Conservation (phyloP, 2,113 vertebrate species). For the Brienomyrus brachyistius region DNA sequence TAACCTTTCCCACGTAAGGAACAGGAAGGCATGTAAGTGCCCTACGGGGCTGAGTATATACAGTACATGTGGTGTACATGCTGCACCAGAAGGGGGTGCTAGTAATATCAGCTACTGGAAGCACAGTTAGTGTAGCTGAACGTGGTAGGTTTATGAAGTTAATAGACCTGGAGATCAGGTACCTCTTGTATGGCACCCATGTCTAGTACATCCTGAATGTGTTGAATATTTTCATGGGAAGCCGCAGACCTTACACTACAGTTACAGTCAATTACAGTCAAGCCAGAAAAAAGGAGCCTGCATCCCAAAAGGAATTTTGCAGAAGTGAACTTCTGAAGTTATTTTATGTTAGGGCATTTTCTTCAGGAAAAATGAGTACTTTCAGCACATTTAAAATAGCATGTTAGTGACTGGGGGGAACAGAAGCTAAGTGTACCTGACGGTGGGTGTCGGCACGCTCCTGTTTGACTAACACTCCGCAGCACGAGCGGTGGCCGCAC, state of each 20-base stretch:
- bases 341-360: not conserved
- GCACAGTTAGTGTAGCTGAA: not conserved
- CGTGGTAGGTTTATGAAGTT: not conserved
- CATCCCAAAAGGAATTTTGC: not conserved
- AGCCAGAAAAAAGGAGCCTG: not conserved
- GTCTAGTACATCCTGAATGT: not conserved
- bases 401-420: not conserved
- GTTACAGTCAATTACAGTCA: not conserved
- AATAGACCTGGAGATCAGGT: not conserved
- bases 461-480: not conserved
- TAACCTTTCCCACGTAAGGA: not conserved
- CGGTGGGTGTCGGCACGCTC: not conserved
- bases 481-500: not conserved
- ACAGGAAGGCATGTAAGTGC: not conserved
- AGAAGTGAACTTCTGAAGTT: not conserved
- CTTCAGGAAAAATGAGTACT: slow-evolving; percentile 5
- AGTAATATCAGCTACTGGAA: not conserved
- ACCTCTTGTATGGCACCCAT: not conserved
- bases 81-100: not conserved
- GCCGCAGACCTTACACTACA: not conserved
- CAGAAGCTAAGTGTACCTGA: not conserved
- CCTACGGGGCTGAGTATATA: not conserved
- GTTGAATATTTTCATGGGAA: not conserved
- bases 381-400: slow-evolving; percentile 2
- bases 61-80: not conserved